A percentile compares a stretch with the other conserved stretches of the same genome.
Conservation (phyloP, 2,888 invertebrate species). For the Pemphredon lugubris region DNA sequence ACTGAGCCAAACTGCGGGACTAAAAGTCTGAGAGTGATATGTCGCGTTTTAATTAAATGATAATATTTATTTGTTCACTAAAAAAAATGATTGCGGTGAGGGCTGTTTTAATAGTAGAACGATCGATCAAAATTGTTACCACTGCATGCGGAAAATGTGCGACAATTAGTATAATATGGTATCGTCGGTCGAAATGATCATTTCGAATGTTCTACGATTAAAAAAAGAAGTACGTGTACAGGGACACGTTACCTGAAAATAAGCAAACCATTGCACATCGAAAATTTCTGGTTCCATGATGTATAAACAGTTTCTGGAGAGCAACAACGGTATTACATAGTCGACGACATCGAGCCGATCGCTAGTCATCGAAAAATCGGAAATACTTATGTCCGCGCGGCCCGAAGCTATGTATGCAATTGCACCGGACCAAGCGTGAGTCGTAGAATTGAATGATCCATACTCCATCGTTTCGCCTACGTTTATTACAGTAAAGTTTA, state of each 20-base stretch:
- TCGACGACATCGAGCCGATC: conserved; percentile 55
- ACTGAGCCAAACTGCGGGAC: conserved; percentile 48
- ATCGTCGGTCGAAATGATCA: no score
- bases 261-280: conserved; percentile 59
- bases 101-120: no score
- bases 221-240: neutral
- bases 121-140: conserved; percentile 3
- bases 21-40: conserved; percentile 49
- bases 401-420: conserved; percentile 48
- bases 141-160: no score
- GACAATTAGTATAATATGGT: no score
- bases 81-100: no score
- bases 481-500: conserved; percentile 46
- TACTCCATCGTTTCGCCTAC: neutral
- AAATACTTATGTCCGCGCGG: conserved; percentile 53
- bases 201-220: no score
- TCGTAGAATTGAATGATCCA: conserved; percentile 27
- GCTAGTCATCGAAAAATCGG: conserved; percentile 63
- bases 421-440: conserved; percentile 58
- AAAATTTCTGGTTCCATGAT: conserved; percentile 39
- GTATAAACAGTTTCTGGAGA: conserved; percentile 33
- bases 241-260: conserved; percentile 64
- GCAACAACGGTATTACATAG: conserved; percentile 57
- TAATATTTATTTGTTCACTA: neutral
- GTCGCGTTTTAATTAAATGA: neutral